phyloP scores from a whole-genome alignment of 2,797 vertebrate species.

The Trichosurus vulpecula region DNA sequence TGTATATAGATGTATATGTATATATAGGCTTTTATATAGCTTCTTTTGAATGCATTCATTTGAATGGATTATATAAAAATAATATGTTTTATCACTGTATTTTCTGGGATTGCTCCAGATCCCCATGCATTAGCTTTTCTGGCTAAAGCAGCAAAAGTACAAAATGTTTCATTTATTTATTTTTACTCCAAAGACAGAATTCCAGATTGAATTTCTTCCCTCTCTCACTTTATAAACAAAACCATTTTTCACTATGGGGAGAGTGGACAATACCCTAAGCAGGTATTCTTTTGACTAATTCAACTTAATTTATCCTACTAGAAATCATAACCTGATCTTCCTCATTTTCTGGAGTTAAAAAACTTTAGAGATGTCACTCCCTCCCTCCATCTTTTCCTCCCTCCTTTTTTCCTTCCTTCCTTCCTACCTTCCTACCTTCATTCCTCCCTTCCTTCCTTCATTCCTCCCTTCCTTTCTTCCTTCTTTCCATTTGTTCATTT shows the following conservation, averaged over 20 bases:
- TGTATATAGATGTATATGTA: background rate
- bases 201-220: slow-evolving; percentile 34
- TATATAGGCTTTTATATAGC: background rate
- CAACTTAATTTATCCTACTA: slow-evolving; percentile 41
- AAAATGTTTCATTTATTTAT: slow-evolving; percentile 4
- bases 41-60: slow-evolving; percentile 22
- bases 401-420: no score
- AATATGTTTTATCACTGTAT: slow-evolving; percentile 1
- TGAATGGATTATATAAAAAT: background rate
- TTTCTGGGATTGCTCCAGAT: slow-evolving; percentile 11
- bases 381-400: background rate
- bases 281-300: slow-evolving; percentile 38
- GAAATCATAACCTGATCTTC: slow-evolving; percentile 31
- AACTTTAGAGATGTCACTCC: background rate
- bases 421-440: no score
- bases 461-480: background rate
- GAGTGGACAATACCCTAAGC: no score
- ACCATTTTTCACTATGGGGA: slow-evolving; percentile 50
- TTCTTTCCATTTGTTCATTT: background rate
- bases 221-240: slow-evolving; percentile 35
- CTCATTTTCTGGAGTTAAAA: slow-evolving; percentile 1
- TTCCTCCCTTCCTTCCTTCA: no score
- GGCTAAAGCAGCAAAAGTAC: background rate
- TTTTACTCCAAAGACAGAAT: background rate
- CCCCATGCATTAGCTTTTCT: background rate